Base-by-base conservation (phyloP, 1,140 invertebrate genomes). In the Temnothorax nylanderi region DNA sequence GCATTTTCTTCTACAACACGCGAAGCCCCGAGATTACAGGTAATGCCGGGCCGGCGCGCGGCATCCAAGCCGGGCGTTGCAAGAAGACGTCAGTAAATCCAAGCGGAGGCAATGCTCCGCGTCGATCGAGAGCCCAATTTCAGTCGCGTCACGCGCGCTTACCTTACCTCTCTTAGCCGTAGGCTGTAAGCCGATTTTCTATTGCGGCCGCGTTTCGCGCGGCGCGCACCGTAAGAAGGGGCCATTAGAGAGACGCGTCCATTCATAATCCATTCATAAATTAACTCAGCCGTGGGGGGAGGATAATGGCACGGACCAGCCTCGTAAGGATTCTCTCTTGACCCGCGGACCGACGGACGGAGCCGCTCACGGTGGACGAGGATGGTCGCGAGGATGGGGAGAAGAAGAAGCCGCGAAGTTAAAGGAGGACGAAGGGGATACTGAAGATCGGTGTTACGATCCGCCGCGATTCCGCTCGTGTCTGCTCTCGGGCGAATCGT, bases 201-300 rank as follows among this genome's bases (percentile, higher is more conserved):
- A 82, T 72, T 26, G 74, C 34, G 82, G 62, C 34, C 77, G 51
- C 67, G 56, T 82, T 49, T 47, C 62, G 64, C 62, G 76, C 60
- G 62, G 72, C 60, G 37, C 51, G 51, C 71, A 54, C 54, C 16
- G 37, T 37, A 76, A 82, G 32, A 56, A 72, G 76, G 37, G 67
- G 26, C 37, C 51, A 47, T 69, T 85, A 77, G 16, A 56, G 78
- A 10, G 56, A 60, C 72, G 51, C 77, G 67, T 80, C 67, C 89
- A 87, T 90, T 91, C 90, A 89, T 91, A 91, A 91, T 90, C 90
- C 90, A 90, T 91, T 91, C 90, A 91, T 91, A 91, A 91, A 91
- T 91, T 91, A 91, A 51, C 85, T 84, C 58, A 34, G 37, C 13
- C 89, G 32, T 21, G 41, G 21, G 8, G 56, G 60, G 64, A 67